Evolutionary conservation across 2,888 invertebrate genomes (phyloP), one percentile per base, ranked within the genome.

Genomic region (Elegia similella): DNA sequence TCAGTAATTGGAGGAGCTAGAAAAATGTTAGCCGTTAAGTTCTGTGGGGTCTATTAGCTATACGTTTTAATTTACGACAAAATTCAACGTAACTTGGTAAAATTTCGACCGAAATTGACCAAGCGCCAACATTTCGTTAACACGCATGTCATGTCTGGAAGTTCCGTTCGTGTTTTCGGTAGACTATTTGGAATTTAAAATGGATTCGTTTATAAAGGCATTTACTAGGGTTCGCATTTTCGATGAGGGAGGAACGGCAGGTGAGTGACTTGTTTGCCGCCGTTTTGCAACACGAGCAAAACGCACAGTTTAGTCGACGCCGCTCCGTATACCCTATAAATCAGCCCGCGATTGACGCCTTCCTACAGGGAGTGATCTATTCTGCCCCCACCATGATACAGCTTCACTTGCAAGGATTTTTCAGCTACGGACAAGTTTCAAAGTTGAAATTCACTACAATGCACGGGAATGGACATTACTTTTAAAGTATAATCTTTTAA

Each of bases 331-430:
- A 83, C 86, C 78, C 88, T 80, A 89, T 91, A 90, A 89, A 91
- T 91, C 90, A 90, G 84, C 75, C 69, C 62, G 79, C 86, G 88
- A 91, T 89, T 91, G 90, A 91, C 88, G 86, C 84, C 80, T 88
- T 86, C 88, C 88, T 88, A 88, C 87, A 70, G 88, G 88, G 89
- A 89, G 89, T 90, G 89, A 90, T 91, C 89, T 89, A 91, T 90
- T 88, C 82, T 79, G 68, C 84, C 80, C 76, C 81, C 76, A 76
- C 82, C 78, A 83, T 88, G 81, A 86, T 86, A 87, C 84, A 83
- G 83, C 84, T 85, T 81, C 80, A 84, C 84, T 84, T 80, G 76
- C 73, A 81, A 84, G 80, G 83, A 86, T 83, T 86, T 85, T 83
- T 81, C 80, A 75, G 73, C 71, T 72, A 73, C 67, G 71, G 66